These are phyloP conservation scores for Yponomeuta sedellus DNA, from an alignment of 2,888 invertebrate genomes.

Conservation along the genomic window DNA sequence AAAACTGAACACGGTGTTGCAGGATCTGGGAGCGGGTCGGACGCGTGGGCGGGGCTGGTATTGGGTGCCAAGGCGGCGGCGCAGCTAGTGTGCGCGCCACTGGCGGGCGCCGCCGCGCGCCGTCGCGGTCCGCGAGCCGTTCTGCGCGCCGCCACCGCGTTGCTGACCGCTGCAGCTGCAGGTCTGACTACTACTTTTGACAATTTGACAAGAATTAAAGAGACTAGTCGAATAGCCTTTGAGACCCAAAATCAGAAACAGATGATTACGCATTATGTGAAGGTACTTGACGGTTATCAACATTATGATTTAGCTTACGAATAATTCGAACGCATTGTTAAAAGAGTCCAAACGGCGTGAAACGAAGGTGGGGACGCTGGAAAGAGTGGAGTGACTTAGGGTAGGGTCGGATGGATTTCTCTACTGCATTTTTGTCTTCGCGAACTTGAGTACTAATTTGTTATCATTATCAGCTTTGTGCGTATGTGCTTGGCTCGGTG, in stretches of 20 bases:
- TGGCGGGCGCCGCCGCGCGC: conserved; percentile 47
- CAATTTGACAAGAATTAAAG: neutral
- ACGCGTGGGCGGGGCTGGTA: conserved; percentile 50
- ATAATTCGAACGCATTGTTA: too few relatives aligned
- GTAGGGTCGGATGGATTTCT: too few relatives aligned
- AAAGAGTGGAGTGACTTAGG: too few relatives aligned
- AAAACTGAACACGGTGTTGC: too few relatives aligned
- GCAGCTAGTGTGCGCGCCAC: conserved; percentile 50
- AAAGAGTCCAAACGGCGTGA: too few relatives aligned
- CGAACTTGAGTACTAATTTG: neutral
- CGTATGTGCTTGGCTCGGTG: conserved; percentile 24
- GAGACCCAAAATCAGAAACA: too few relatives aligned
- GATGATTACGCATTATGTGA: too few relatives aligned
- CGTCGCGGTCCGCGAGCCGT: conserved; percentile 43
- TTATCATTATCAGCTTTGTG: conserved; percentile 26
- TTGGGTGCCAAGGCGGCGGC: conserved; percentile 59
- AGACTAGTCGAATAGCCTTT: too few relatives aligned
- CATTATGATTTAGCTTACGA: too few relatives aligned
- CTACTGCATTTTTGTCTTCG: too few relatives aligned
- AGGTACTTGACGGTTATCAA: too few relatives aligned
- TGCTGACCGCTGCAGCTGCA: conserved; percentile 45
- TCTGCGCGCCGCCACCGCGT: conserved; percentile 43
- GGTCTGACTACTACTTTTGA: conserved; percentile 24
- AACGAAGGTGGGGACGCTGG: too few relatives aligned
- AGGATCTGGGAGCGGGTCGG: conserved; percentile 27